A percentile compares a stretch with the other conserved stretches of the same genome.
phyloP scores from a whole-genome alignment of 1,140 invertebrate genomes.

The Nomia melanderi region DNA sequence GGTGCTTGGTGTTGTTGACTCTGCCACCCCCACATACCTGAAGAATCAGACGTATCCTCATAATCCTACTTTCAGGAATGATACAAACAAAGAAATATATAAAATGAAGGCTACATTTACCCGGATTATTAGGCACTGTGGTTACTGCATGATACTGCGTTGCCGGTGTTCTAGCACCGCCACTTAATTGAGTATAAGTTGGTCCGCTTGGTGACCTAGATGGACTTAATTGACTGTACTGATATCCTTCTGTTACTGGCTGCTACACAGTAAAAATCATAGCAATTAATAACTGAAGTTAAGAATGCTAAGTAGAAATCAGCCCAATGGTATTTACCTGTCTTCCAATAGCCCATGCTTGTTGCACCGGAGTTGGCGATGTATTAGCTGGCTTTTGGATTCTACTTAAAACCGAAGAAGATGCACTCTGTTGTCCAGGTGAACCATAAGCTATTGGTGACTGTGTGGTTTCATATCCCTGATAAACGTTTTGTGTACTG shows the following conservation, averaged over 20 bases:
- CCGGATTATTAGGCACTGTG: conserved; percentile 82
- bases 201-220: conserved; percentile 90
- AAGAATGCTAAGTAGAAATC: neutral
- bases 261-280: conserved; percentile 61
- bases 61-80: neutral
- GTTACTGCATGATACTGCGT: conserved; percentile 82
- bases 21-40: conserved; percentile 81
- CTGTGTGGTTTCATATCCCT: conserved; percentile 86
- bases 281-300: neutral
- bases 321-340: conserved; percentile 67
- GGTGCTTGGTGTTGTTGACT: conserved; percentile 76
- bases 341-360: conserved; percentile 82
- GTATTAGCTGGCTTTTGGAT: conserved; percentile 86
- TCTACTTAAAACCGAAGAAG: conserved; percentile 82
- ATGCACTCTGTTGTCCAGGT: conserved; percentile 80
- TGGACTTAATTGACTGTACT: conserved; percentile 91
- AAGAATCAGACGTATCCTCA: neutral
- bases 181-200: conserved; percentile 92
- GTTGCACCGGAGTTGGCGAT: conserved; percentile 85
- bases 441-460: conserved; percentile 86
- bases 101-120: conserved; percentile 60
- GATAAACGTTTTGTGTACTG: conserved; percentile 87
- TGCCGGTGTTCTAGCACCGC: conserved; percentile 82
- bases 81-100: neutral
- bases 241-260: conserved; percentile 84